These are phyloP conservation scores for Agelas oroides DNA, from an alignment of 37 sponge, comb jelly and placozoan genomes.

Conservation along the genomic window DNA sequence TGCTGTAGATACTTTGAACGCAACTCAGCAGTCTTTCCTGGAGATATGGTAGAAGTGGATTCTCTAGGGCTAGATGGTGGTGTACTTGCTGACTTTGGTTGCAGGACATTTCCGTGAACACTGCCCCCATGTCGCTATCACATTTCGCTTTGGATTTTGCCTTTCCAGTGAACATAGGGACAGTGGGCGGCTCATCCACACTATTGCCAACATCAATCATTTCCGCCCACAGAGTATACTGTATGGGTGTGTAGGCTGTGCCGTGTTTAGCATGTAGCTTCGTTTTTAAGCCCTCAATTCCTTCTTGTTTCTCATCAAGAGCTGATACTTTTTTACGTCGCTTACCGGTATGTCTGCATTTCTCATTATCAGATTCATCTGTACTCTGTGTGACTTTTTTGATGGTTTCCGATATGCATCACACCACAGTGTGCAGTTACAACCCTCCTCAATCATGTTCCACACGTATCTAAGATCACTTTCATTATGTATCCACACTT, in stretches of 20 bases:
- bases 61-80: too few species aligned
- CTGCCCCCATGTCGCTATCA: neutral
- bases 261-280: neutral
- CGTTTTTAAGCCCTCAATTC: neutral
- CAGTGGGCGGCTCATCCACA: neutral
- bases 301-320: neutral
- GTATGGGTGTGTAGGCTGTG: neutral
- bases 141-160: neutral
- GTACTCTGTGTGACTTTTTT: neutral
- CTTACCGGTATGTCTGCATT: neutral
- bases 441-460: neutral
- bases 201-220: neutral
- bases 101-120: neutral
- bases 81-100: neutral
- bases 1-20: constrained; percentile 1
- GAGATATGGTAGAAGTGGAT: neutral
- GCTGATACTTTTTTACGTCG: neutral
- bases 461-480: neutral
- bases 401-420: neutral
- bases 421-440: neutral
- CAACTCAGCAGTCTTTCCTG: neutral
- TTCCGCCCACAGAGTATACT: constrained; percentile 7
- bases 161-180: neutral
- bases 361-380: neutral
- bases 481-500: neutral